These are phyloP conservation scores for Manis javanica DNA, from an alignment of 2,797 vertebrate genomes.

Conservation along the genomic window DNA sequence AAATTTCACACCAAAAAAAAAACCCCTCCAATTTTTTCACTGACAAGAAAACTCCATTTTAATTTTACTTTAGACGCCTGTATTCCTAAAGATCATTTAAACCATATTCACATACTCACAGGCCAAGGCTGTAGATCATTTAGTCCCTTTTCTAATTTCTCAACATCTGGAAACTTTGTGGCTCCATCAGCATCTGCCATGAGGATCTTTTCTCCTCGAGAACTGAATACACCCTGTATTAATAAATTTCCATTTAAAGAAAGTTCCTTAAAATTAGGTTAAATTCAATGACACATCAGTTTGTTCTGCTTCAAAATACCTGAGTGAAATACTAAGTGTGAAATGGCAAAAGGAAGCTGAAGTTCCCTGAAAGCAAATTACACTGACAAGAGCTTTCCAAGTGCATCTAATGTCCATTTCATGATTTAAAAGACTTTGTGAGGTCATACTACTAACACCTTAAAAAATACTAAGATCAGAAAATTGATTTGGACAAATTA, in stretches of 20 bases:
- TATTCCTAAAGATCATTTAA: background rate
- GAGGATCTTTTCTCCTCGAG: constrained; percentile 92
- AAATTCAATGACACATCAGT: background rate
- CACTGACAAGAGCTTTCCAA: background rate
- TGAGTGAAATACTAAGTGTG: background rate
- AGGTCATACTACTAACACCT: background rate
- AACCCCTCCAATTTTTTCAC: background rate
- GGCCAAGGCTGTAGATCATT: constrained; percentile 90
- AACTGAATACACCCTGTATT: constrained; percentile 93
- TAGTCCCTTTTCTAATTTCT: constrained; percentile 94
- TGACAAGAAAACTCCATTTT: background rate
- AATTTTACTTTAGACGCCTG: background rate
- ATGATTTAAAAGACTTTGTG: background rate
- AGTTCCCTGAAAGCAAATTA: background rate
- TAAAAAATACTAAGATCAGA: background rate
- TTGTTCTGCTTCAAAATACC: background rate
- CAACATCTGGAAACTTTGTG: constrained; percentile 96
- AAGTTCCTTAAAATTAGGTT: constrained; percentile 25
- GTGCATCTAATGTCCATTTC: background rate
- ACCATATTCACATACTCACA: constrained; percentile 86
- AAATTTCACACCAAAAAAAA: background rate
- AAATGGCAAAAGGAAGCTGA: background rate
- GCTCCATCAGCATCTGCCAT: constrained; percentile 99
- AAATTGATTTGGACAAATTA: background rate
- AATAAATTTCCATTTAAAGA: constrained; percentile 44